A percentile compares a stretch with the other conserved stretches of the same genome.
These are phyloP conservation scores for Bactericera cockerelli DNA, from an alignment of 1,140 invertebrate genomes.

Conservation along the genomic window DNA sequence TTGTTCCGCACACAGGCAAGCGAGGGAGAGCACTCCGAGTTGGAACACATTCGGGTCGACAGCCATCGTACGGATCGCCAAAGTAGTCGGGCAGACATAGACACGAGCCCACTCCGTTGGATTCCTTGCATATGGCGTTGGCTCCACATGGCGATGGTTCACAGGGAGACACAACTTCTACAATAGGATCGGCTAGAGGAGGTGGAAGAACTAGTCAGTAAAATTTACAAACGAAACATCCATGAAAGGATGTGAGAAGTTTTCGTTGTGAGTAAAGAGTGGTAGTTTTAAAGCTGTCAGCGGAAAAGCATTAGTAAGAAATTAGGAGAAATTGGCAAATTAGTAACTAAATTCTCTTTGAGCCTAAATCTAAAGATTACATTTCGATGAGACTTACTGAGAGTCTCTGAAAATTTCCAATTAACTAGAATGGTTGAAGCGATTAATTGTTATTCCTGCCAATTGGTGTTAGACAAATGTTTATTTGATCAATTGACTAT, in stretches of 20 bases:
- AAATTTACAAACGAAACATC: not conserved
- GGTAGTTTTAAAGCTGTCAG: not conserved
- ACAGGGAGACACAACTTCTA: slow-evolving; percentile 43
- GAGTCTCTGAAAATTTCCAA: too few relatives aligned
- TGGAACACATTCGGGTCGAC: slow-evolving; percentile 60
- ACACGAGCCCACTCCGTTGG: slow-evolving; percentile 47
- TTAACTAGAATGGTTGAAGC: not conserved
- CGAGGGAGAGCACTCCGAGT: slow-evolving; percentile 49
- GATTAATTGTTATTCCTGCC: not conserved
- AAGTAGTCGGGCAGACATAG: slow-evolving; percentile 51
- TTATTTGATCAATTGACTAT: not conserved
- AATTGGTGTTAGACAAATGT: slow-evolving; percentile 1
- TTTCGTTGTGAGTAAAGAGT: not conserved
- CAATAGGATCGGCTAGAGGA: slow-evolving; percentile 22
- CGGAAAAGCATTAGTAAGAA: slow-evolving; percentile 2
- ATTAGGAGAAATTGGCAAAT: not conserved
- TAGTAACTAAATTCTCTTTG: too few relatives aligned
- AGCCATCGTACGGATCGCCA: slow-evolving; percentile 58
- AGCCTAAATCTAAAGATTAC: too few relatives aligned
- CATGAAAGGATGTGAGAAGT: not conserved
- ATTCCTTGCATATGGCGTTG: slow-evolving; percentile 51
- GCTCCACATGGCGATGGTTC: slow-evolving; percentile 53
- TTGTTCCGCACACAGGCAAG: slow-evolving; percentile 60
- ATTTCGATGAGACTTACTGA: too few relatives aligned
- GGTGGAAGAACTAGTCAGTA: not conserved